Base-by-base conservation (phyloP, 1,140 invertebrate genomes). In the Chrysomallon squamiferum region DNA sequence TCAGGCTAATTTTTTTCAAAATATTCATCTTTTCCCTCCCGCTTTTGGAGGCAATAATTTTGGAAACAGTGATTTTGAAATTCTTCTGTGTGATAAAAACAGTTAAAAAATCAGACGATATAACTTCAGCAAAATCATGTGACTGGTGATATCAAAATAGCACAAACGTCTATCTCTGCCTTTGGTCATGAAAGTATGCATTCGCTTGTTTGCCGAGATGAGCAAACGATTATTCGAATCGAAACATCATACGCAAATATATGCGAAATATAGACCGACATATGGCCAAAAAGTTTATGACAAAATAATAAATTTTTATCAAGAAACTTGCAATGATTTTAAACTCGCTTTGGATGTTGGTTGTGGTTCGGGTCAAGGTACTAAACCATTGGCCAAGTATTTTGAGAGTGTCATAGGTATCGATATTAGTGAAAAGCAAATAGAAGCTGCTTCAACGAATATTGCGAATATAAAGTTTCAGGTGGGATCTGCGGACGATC, bases 321-420 rank as follows among this genome's bases (percentile, higher is more conserved):
- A 75, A 61, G 73, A 81, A 69, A 74, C 70, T 52, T 75, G 80
- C 60, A 41, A 58, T 27, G 32, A 58, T 4, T 58, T 66, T 52
- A 52, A 56, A 5, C n/a, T 65, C 9, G 73, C 77, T 35, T 54
- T 85, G 1, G 87, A 88, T 74, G 78, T 88, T 15, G 87, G 87
- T 0, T 87, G 87, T 76, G 86, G 86, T 9, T 80, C 82, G n/a
- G 87, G 87, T n/a, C 87, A 88, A 71, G 87, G 85, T 60, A 88
- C 86, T 5, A 35, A 72, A 27, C 66, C 80, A 2, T 67, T 88
- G 30, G 65, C 79, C 25, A 74, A 79, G 5, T 76, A 85, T 72
- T 88, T 88, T 68, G 56, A 71, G 13, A 71, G 76, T 50, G 84
- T 88, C 7, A 66, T 73, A 9, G 76, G 76, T n/a, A 32, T 71